Percentiles rank a stretch among this genome's conserved stretches.
phyloP scores from a whole-genome alignment of 2,113 vertebrate species.

The Leptobrachium ailaonicum region DNA sequence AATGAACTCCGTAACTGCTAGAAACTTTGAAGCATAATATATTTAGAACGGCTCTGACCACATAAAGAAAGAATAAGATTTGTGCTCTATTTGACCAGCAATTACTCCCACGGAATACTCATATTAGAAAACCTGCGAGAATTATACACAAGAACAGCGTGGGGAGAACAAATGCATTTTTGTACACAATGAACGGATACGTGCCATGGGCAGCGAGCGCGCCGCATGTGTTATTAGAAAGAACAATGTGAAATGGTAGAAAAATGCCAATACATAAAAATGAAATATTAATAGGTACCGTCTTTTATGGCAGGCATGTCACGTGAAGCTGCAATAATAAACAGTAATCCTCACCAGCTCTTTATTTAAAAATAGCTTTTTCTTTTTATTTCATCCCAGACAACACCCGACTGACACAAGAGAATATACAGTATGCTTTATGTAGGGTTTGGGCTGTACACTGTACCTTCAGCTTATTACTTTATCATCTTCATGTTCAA shows the following conservation, averaged over 20 bases:
- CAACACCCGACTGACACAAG: neutral
- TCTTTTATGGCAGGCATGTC: neutral
- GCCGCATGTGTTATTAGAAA: slow-evolving; percentile 24
- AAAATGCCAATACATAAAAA: slow-evolving; percentile 23
- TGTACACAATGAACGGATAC: slow-evolving; percentile 32
- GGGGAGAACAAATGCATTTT: slow-evolving; percentile 30
- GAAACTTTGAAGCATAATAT: neutral
- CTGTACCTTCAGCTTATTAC: too few species aligned
- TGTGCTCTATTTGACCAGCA: slow-evolving; percentile 6
- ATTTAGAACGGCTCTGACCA: neutral
- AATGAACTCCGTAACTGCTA: too few species aligned
- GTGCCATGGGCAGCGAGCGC: slow-evolving; percentile 14
- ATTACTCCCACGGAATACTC: slow-evolving; percentile 5
- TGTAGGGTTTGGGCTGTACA: too few species aligned
- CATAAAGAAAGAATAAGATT: slow-evolving; percentile 7
- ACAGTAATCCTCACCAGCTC: neutral
- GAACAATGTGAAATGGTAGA: slow-evolving; percentile 26
- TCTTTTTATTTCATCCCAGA: slow-evolving; percentile 5
- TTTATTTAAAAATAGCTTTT: neutral
- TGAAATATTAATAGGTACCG: slow-evolving; percentile 16
- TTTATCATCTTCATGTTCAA: too few species aligned
- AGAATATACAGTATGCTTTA: too few species aligned
- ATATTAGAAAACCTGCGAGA: slow-evolving; percentile 8
- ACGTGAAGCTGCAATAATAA: neutral
- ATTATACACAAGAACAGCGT: slow-evolving; percentile 18